phyloP scores from a whole-genome alignment of 2,113 vertebrate genomes.

The Tachysurus fulvidraco region DNA sequence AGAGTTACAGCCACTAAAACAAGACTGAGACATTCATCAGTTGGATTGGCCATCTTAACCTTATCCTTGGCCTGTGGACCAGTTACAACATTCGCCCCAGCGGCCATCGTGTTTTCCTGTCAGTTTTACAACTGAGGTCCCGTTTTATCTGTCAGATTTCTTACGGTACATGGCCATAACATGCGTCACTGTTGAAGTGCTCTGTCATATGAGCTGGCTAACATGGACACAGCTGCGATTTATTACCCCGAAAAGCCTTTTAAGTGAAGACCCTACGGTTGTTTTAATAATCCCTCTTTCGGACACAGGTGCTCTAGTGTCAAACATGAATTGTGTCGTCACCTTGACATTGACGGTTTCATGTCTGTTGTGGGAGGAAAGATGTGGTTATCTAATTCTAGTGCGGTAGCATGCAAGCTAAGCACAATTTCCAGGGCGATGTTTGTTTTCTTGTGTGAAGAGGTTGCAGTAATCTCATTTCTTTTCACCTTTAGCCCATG shows the following conservation, averaged over 20 bases:
- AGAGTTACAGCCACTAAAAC: conserved; percentile 22
- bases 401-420: no score
- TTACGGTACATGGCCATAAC: conserved; percentile 44
- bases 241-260: conserved; percentile 49
- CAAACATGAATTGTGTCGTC: not conserved
- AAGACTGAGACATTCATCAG: not conserved
- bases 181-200: conserved; percentile 43
- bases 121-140: conserved; percentile 45
- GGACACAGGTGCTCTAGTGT: conserved; percentile 34
- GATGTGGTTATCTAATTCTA: not conserved
- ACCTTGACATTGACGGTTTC: conserved; percentile 13
- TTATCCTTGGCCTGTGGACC: conserved; percentile 34
- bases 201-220: conserved; percentile 40
- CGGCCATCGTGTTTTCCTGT: conserved; percentile 38
- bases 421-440: not conserved
- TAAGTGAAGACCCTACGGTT: conserved; percentile 30
- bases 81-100: conserved; percentile 27
- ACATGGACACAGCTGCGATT: conserved; percentile 21
- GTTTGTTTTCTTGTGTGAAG: not conserved
- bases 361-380: not conserved
- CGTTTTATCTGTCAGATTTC: conserved; percentile 45
- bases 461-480: not conserved
- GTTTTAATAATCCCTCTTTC: conserved; percentile 21
- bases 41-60: conserved; percentile 21
- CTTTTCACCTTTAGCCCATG: not conserved